Evolutionary conservation across 1,140 invertebrate genomes (phyloP).

Genomic region (Thaumatotibia leucotreta): DNA sequence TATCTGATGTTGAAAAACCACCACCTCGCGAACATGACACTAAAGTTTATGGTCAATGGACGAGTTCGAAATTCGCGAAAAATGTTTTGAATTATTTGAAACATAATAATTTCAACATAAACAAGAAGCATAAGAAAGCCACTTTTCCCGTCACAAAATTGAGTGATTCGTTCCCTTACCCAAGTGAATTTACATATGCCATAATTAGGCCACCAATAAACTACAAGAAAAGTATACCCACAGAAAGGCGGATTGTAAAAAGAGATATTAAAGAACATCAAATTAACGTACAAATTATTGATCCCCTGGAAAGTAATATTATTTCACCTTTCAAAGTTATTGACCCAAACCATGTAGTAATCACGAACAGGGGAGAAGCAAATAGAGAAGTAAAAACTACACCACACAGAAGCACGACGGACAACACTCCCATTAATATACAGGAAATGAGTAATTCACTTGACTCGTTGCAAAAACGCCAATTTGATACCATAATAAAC

Average conservation of each 20-base stretch:
- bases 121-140: constrained; percentile 35
- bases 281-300: constrained; percentile 57
- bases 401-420: constrained; percentile 39
- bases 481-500: not conserved
- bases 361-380: constrained; percentile 40
- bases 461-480: not conserved
- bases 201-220: constrained; percentile 41
- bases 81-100: constrained; percentile 62
- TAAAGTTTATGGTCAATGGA: constrained; percentile 57
- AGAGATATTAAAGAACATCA: constrained; percentile 36
- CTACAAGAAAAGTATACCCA: constrained; percentile 40
- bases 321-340: constrained; percentile 35
- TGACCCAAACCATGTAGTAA: constrained; percentile 35
- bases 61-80: constrained; percentile 53
- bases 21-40: constrained; percentile 34
- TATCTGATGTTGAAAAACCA: constrained; percentile 40
- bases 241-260: constrained; percentile 36
- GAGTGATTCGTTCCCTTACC: constrained; percentile 58
- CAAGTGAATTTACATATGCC: constrained; percentile 44
- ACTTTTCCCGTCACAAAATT: constrained; percentile 49
- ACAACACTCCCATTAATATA: constrained; percentile 15
- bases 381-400: constrained; percentile 27
- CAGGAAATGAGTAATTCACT: constrained; percentile 11
- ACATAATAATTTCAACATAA: constrained; percentile 44
- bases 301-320: constrained; percentile 36